Evolutionary conservation across 1,140 invertebrate species (phyloP), one percentile per base, ranked within the genome.

Genomic region (Teleogryllus occipitalis): DNA sequence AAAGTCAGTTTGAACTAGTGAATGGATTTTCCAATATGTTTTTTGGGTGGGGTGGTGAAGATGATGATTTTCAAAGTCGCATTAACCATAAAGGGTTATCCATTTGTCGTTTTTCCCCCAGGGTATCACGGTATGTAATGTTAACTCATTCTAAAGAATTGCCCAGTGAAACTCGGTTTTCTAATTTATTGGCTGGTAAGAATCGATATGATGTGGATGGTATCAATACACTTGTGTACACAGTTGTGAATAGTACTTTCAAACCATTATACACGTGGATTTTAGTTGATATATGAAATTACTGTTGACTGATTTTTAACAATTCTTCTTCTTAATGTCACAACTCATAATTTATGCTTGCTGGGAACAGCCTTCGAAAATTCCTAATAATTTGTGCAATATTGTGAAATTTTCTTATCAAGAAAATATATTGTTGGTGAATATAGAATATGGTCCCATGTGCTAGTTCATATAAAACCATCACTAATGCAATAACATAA

Each of bases 21-120:
- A 98, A 99, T 88, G 97, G 97, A 5, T 98, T 97, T 89, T 96
- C 95, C 15, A 98, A 97, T 87, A 85, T 91, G 46, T 97, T 94
- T 87, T 96, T 91, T 88, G 96, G 94, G 0, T 96, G 93, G 94
- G 94, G 91, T 79, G 95, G 93, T 72, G 95, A 97, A 87, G 95
- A 97, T 86, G 96, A 97, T 87, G 96, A 98, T 85, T 92, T 98
- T 84, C 94, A 91, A 82, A 87, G 84, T 72, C 86, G 93, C 72
- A 84, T 94, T 65, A 84, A 87, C 47, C 82, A 85, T 73, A 84
- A 87, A 81, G 86, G 89, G 46, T 85, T 91, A 18, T 86, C 89
- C 82, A 87, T 94, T 15, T 91, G 89, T 81, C 89, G 94, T 81
- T 95, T 95, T 86, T 89, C 91, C 78, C 91, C 93, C 39, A 85